These are phyloP conservation scores for Eilema depressum DNA, from an alignment of 2,888 invertebrate genomes.

Conservation along the genomic window DNA sequence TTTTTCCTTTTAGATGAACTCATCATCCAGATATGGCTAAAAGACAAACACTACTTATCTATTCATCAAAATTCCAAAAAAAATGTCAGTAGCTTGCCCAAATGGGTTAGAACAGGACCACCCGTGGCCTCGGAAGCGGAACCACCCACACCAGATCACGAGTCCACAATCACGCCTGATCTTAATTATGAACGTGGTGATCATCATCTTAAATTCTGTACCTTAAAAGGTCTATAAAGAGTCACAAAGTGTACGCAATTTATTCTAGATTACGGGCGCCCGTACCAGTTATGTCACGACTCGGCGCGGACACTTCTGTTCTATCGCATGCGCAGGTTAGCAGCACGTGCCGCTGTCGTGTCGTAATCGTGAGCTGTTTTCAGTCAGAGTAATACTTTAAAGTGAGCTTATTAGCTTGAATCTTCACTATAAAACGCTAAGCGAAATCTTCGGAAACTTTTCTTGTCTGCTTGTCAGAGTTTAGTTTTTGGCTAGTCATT, in stretches of 20 bases:
- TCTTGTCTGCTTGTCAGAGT: background rate
- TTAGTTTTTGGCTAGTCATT: too few relatives aligned
- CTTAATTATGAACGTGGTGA: conserved; percentile 87
- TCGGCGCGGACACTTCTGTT: conserved; percentile 80
- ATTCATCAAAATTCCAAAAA: conserved; percentile 49
- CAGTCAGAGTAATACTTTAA: conserved; percentile 28
- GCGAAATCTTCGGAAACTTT: background rate
- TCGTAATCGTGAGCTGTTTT: conserved; percentile 51
- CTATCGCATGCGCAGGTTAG: conserved; percentile 51
- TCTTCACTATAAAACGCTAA: background rate
- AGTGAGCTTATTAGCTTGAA: conserved; percentile 15
- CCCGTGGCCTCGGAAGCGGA: conserved; percentile 83
- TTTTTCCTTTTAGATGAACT: conserved; percentile 41
- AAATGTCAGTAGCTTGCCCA: conserved; percentile 60
- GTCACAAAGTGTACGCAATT: conserved; percentile 84
- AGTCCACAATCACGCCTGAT: conserved; percentile 74
- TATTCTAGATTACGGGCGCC: conserved; percentile 80
- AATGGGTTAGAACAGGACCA: conserved; percentile 66
- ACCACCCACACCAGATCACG: conserved; percentile 85
- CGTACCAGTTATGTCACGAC: conserved; percentile 81
- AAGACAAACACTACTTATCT: conserved; percentile 57
- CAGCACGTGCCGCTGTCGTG: conserved; percentile 68
- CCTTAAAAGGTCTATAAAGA: conserved; percentile 86
- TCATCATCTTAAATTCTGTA: conserved; percentile 85
- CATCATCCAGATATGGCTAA: conserved; percentile 40